phyloP scores from a whole-genome alignment of 2,113 vertebrate species.

The Pristiophorus japonicus region DNA sequence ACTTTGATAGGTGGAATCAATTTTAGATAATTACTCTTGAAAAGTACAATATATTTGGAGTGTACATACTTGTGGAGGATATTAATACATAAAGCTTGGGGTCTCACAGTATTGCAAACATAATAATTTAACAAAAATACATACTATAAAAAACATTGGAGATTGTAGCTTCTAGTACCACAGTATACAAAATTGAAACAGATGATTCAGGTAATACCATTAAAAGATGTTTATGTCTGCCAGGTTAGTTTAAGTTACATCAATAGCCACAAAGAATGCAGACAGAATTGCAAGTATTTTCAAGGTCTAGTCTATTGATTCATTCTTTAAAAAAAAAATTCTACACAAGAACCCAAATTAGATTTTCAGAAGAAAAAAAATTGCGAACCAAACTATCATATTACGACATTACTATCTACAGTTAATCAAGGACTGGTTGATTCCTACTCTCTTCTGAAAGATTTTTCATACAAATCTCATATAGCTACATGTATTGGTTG shows the following conservation, averaged over 20 bases:
- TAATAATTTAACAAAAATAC: background rate
- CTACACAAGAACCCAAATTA: background rate
- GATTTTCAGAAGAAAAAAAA: background rate
- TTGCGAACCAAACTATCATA: background rate
- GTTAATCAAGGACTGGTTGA: background rate
- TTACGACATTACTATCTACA: background rate
- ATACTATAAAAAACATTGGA: background rate
- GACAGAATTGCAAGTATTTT: background rate
- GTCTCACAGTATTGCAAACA: background rate
- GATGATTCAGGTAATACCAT: background rate
- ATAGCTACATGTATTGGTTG: background rate
- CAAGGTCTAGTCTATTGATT: background rate
- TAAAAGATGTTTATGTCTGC: background rate
- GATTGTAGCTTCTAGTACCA: background rate
- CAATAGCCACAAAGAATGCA: background rate
- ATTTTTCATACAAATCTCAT: background rate
- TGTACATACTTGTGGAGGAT: conserved; percentile 18
- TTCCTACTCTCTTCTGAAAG: background rate
- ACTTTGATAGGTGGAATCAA: conserved; percentile 41
- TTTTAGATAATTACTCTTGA: conserved; percentile 41
- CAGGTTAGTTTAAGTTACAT: background rate
- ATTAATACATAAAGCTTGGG: background rate
- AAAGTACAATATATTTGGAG: background rate
- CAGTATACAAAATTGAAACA: background rate
- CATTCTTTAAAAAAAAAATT: background rate